A percentile compares a stretch with the other conserved stretches of the same genome.
These are phyloP conservation scores for Endotricha flammealis DNA, from an alignment of 2,888 invertebrate genomes.

Conservation along the genomic window DNA sequence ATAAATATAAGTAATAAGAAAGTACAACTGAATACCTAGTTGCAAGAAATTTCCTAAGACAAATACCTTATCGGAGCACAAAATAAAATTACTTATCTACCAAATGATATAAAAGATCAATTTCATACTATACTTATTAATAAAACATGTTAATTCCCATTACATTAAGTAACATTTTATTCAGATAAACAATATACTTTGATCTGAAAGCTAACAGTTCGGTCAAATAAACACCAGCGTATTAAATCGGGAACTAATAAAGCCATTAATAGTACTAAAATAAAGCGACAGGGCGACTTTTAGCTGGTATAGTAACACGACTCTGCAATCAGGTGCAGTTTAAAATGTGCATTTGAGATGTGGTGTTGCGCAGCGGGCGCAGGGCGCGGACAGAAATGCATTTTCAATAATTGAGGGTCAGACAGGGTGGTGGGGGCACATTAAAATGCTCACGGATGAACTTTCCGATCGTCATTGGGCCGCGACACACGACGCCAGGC, in stretches of 20 bases:
- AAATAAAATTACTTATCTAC: no score
- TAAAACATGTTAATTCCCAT: no score
- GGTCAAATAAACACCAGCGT: background rate
- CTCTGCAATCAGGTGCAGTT: constrained; percentile 75
- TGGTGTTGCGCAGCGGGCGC: constrained; percentile 47
- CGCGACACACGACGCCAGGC: constrained; percentile 26
- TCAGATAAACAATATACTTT: no score
- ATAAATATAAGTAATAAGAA: no score
- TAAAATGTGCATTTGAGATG: constrained; percentile 78
- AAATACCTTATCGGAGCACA: no score
- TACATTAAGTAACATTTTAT: no score
- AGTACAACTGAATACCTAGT: no score
- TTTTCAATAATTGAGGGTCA: constrained; percentile 79
- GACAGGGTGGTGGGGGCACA: constrained; percentile 66
- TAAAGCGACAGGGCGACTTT: constrained; percentile 67
- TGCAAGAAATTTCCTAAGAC: no score
- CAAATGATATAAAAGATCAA: no score
- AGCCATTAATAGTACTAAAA: constrained; percentile 48
- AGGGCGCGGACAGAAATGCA: constrained; percentile 72
- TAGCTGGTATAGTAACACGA: constrained; percentile 66
- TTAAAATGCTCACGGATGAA: constrained; percentile 66
- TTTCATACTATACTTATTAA: no score
- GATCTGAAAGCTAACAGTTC: no score
- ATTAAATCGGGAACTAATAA: constrained; percentile 40
- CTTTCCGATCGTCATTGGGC: constrained; percentile 55